phyloP scores from a whole-genome alignment of 2,888 invertebrate genomes.

The Athripsodes cinereus region DNA sequence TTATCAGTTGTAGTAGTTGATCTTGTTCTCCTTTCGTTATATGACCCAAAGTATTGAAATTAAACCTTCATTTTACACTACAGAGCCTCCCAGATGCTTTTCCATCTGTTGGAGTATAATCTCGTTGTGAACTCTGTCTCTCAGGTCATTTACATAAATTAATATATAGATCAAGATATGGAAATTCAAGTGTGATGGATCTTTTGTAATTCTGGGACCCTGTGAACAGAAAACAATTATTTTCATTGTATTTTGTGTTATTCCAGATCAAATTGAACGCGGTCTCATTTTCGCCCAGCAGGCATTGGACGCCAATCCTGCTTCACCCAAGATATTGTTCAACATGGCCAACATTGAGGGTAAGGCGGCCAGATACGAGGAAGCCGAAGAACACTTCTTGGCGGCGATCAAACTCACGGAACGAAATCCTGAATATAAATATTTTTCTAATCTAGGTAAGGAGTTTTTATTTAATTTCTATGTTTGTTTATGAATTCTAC shows the following conservation, averaged over 20 bases:
- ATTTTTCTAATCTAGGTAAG: conserved; percentile 84
- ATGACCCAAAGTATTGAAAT: too few species aligned
- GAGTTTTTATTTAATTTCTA: too few species aligned
- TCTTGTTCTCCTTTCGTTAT: too few species aligned
- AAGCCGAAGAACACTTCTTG: conserved; percentile 77
- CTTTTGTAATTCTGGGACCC: too few species aligned
- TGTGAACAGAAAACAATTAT: background rate
- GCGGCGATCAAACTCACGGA: conserved; percentile 61
- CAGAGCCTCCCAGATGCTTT: too few species aligned
- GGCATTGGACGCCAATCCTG: conserved; percentile 65
- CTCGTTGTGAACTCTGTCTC: too few species aligned
- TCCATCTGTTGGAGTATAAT: too few species aligned
- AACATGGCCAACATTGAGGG: conserved; percentile 86
- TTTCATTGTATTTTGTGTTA: background rate
- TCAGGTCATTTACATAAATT: too few species aligned
- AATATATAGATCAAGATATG: too few species aligned
- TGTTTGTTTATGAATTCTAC: background rate
- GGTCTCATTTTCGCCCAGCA: conserved; percentile 65
- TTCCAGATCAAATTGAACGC: conserved; percentile 54
- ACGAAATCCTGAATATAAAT: conserved; percentile 65
- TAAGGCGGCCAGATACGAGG: conserved; percentile 66
- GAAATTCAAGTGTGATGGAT: too few species aligned
- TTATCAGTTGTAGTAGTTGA: too few species aligned
- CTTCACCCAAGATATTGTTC: conserved; percentile 74
- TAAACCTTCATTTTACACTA: too few species aligned